phyloP scores from a whole-genome alignment of 1,140 invertebrate genomes.

The Antheraea pernyi region DNA sequence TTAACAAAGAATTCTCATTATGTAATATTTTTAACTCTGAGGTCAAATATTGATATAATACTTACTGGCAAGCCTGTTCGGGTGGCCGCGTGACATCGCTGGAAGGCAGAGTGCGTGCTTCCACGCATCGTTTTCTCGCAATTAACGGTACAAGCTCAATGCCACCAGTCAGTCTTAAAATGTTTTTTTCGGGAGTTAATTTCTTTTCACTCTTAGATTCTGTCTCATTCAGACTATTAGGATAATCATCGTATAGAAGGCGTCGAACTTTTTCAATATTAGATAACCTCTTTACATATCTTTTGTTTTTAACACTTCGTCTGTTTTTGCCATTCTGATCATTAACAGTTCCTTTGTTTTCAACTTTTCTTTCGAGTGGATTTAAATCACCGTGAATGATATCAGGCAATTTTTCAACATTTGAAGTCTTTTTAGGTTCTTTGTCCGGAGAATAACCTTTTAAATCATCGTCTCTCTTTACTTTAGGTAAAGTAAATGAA shows the following conservation, averaged over 20 bases:
- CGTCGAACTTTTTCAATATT: slow-evolving; percentile 53
- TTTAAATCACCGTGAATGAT: slow-evolving; percentile 38
- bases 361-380: slow-evolving; percentile 25
- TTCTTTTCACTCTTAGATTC: slow-evolving; percentile 48
- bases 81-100: slow-evolving; percentile 81
- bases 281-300: slow-evolving; percentile 56
- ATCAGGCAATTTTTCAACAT: slow-evolving; percentile 54
- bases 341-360: slow-evolving; percentile 25
- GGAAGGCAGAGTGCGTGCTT: slow-evolving; percentile 69
- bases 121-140: slow-evolving; percentile 74
- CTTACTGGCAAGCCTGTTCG: slow-evolving; percentile 64
- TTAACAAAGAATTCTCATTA: slow-evolving; percentile 1
- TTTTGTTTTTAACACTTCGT: slow-evolving; percentile 43
- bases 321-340: slow-evolving; percentile 33
- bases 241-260: slow-evolving; percentile 31
- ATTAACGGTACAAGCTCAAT: slow-evolving; percentile 85
- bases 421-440: slow-evolving; percentile 45
- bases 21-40: background rate
- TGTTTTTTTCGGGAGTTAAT: slow-evolving; percentile 72
- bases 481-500: slow-evolving; percentile 70
- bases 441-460: slow-evolving; percentile 36
- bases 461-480: slow-evolving; percentile 67
- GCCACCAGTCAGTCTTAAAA: slow-evolving; percentile 79
- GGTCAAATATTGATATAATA: slow-evolving; percentile 29
- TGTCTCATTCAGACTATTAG: slow-evolving; percentile 18